Base-by-base conservation (phyloP, 1,140 invertebrate species). In the Macrotrachela quadricornifera region DNA sequence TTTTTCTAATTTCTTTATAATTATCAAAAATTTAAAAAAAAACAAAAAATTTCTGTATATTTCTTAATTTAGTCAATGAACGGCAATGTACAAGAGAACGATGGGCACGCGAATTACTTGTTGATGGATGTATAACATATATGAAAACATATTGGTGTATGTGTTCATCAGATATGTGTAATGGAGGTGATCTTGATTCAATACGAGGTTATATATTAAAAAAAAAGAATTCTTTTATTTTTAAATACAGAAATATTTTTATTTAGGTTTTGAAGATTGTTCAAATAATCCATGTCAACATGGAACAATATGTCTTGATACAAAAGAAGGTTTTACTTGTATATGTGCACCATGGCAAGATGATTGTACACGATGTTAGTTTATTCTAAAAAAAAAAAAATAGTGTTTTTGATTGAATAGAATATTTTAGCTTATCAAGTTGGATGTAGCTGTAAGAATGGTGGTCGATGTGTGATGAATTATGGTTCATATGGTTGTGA, bases 261-360 rank as follows among this genome's bases (percentile, higher is more conserved):
- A n/a, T 30, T 30, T 30, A 30, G 21, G 21, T 4, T 41, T 40
- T 15, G 51, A 53, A 30, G 51, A 53, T 45, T 53, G 51, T 15
- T 53, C 51, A 14, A 11, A 14, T 14, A 53, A 47, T 53, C 51
- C 51, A 12, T 53, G 51, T 41, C 51, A 44, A 40, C 10, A 30
- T 16, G 51, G 51, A 6, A 46, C 51, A 41, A 37, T 47, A 18
- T 53, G 51, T 30, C 41, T 54, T 12, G 47, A 54, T 44, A 49
- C 53, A 13, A 43, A 18, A 15, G 53, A 54, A 37, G 53, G 53
- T 13, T 54, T 49, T 38, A 48, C 43, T 15, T 54, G 53, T 39
- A 54, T 54, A 39, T 54, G 53, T 42, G 53, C 46, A n/a, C 53
- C 53, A 36, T 48, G 53, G 53, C 36, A 54, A n/a, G 38, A 38